Evolutionary conservation across 2,113 vertebrate species (phyloP).

Genomic region (Gambusia affinis): DNA sequence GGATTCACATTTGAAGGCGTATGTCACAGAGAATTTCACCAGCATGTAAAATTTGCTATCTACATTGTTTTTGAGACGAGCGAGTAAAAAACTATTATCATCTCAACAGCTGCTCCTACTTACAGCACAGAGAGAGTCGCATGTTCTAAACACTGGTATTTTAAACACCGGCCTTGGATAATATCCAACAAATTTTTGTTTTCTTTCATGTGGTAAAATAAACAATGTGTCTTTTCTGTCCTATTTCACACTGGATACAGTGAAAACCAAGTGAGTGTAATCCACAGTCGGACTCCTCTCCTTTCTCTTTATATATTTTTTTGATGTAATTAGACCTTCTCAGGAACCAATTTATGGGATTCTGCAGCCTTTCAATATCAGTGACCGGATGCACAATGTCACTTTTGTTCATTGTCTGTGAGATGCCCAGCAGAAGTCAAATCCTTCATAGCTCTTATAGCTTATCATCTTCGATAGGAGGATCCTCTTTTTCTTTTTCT

Average conservation of each 20-base stretch:
- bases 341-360: background rate
- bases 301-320: background rate
- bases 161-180: background rate
- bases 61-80: too few relatives aligned
- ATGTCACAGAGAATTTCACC: background rate
- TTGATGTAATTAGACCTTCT: background rate
- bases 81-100: background rate
- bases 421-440: constrained; percentile 21
- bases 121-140: background rate
- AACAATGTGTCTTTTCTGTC: background rate
- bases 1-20: background rate
- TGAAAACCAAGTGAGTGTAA: background rate
- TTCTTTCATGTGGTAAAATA: background rate
- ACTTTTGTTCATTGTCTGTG: constrained; percentile 2
- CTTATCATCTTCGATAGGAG: constrained; percentile 16
- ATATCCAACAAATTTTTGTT: background rate
- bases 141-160: background rate
- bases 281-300: background rate
- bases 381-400: background rate
- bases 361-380: background rate
- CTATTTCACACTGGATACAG: background rate
- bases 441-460: background rate
- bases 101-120: background rate
- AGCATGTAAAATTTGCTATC: too few relatives aligned
- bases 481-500: constrained; percentile 13